phyloP scores from a whole-genome alignment of 2,888 invertebrate species.

The Lucinisca nassula region DNA sequence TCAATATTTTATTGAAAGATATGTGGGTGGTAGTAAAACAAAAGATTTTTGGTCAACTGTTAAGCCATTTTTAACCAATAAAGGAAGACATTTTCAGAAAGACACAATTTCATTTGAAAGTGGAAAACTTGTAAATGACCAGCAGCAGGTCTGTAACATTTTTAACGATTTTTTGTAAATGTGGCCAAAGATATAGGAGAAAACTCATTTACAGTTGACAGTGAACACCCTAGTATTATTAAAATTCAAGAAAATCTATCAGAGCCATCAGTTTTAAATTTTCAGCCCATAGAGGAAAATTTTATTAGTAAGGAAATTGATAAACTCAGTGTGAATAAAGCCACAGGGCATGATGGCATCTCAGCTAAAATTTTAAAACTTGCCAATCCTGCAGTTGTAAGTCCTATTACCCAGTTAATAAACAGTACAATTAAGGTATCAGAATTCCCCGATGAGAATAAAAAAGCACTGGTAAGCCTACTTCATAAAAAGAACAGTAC shows the following conservation, averaged over 20 bases:
- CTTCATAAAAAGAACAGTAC: background rate
- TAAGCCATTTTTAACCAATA: slow-evolving; percentile 5
- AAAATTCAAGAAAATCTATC: too few relatives aligned
- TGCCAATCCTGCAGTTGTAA: background rate
- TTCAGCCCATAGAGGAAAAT: too few relatives aligned
- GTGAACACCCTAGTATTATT: slow-evolving; percentile 23
- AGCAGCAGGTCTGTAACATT: background rate
- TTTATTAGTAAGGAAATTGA: too few relatives aligned
- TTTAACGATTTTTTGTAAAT: background rate
- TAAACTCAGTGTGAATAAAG: too few relatives aligned
- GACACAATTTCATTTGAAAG: background rate
- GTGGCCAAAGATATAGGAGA: slow-evolving; percentile 11
- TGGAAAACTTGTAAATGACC: background rate
- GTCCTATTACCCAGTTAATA: background rate
- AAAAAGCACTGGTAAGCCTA: background rate
- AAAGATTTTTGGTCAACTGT: background rate
- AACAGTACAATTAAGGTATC: background rate
- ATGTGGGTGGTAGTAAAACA: background rate
- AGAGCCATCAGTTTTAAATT: too few relatives aligned
- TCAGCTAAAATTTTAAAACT: background rate
- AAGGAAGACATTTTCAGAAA: background rate
- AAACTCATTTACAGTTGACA: background rate
- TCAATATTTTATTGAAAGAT: slow-evolving; percentile 11
- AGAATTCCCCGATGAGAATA: background rate
- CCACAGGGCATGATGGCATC: too few relatives aligned